phyloP scores from a whole-genome alignment of 2,888 invertebrate genomes.

The Gasteruption jaculator region DNA sequence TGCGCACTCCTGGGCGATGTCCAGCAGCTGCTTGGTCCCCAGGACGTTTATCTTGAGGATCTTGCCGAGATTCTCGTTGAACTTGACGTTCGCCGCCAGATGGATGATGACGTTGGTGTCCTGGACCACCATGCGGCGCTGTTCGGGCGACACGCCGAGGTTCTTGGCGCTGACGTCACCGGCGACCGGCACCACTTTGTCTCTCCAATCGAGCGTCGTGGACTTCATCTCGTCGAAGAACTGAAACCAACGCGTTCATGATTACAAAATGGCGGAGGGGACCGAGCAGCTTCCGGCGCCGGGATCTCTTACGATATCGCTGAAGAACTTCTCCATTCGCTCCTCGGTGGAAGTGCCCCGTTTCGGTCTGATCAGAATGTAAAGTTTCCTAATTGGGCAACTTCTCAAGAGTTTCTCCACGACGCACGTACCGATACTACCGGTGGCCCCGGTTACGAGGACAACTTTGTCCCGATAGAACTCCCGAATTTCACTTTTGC shows the following conservation, averaged over 20 bases:
- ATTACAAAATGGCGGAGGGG: background rate
- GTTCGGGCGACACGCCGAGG: slow-evolving; percentile 54
- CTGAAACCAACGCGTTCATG: slow-evolving; percentile 46
- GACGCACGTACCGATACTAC: slow-evolving; percentile 44
- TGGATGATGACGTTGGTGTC: slow-evolving; percentile 67
- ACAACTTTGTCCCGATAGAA: no score
- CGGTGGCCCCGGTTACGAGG: slow-evolving; percentile 47
- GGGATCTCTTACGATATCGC: slow-evolving; percentile 37
- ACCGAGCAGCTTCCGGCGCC: background rate
- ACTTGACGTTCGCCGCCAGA: slow-evolving; percentile 71
- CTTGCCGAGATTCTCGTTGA: slow-evolving; percentile 65
- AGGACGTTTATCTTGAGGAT: slow-evolving; percentile 68
- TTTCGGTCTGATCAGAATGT: slow-evolving; percentile 44
- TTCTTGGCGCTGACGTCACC: slow-evolving; percentile 55
- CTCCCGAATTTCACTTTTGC: no score
- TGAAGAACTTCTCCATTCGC: slow-evolving; percentile 43
- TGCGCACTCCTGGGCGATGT: slow-evolving; percentile 56
- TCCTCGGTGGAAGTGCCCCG: slow-evolving; percentile 42
- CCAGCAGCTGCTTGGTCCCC: slow-evolving; percentile 62
- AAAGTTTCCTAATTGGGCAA: slow-evolving; percentile 43
- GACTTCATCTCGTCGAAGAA: slow-evolving; percentile 54
- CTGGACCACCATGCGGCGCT: slow-evolving; percentile 50
- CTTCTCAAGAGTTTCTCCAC: slow-evolving; percentile 46
- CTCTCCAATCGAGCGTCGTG: slow-evolving; percentile 51
- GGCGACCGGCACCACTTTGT: slow-evolving; percentile 57